Evolutionary conservation across 2,113 vertebrate species (phyloP).

Genomic region (Anoura caudifer): DNA sequence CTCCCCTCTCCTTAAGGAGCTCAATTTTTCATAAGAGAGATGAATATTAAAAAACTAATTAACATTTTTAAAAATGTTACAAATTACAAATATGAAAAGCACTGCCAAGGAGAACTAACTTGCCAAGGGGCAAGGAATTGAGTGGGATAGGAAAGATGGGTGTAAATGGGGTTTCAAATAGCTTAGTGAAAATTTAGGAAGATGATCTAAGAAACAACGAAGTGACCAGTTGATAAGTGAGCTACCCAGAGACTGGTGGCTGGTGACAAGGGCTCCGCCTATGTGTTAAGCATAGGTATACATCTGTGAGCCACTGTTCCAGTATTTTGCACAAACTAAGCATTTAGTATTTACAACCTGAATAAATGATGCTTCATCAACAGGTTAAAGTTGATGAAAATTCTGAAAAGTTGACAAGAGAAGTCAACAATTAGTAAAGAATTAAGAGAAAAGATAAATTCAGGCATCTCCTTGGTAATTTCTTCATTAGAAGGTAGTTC

Average conservation of each 20-base stretch:
- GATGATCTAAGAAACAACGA: neutral
- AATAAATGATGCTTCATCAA: neutral
- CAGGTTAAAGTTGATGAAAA: neutral
- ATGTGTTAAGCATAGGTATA: too few species aligned
- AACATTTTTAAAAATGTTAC: neutral
- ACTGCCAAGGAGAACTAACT: neutral
- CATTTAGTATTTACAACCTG: neutral
- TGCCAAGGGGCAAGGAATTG: neutral
- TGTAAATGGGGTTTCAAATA: neutral
- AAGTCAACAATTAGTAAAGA: neutral
- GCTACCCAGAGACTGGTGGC: rapidly evolving
- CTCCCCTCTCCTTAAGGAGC: neutral
- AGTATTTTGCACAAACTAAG: neutral
- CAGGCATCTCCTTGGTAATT: neutral
- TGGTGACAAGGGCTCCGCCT: neutral
- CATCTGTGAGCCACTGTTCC: neutral
- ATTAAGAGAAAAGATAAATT: neutral
- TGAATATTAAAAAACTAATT: neutral
- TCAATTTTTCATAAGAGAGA: neutral
- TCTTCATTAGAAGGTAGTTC: neutral
- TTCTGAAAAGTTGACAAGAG: neutral
- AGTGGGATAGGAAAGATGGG: neutral
- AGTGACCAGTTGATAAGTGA: neutral
- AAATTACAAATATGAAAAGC: neutral
- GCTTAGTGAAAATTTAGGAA: neutral